A percentile compares a stretch with the other conserved stretches of the same genome.
These are phyloP conservation scores for Rhynchotus rufescens DNA, from an alignment of 2,797 vertebrate species.

Conservation along the genomic window DNA sequence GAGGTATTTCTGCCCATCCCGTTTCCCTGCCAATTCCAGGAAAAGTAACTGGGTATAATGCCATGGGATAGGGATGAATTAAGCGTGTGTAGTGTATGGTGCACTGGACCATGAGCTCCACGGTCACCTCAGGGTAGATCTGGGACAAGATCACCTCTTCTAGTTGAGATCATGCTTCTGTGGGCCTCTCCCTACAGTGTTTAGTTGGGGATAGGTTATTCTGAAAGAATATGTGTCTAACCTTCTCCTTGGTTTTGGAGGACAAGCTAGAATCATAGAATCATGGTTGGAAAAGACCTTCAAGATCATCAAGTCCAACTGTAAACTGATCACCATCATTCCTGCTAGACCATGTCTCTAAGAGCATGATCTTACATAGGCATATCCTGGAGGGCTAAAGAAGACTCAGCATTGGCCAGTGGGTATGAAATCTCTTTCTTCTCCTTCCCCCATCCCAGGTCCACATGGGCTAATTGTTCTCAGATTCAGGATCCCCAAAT, in stretches of 20 bases:
- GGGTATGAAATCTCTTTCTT: background rate
- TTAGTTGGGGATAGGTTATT: background rate
- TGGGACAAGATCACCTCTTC: accelerated
- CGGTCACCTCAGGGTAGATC: background rate
- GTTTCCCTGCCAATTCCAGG: background rate
- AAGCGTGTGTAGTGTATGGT: background rate
- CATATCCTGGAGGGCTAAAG: background rate
- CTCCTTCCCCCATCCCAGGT: background rate
- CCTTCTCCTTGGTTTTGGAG: background rate
- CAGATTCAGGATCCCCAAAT: background rate
- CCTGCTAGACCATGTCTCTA: no score
- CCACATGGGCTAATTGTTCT: accelerated
- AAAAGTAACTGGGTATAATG: background rate
- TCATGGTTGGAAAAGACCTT: no score
- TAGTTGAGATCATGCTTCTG: background rate
- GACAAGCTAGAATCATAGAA: no score
- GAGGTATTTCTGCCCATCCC: background rate
- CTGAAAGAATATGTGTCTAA: background rate
- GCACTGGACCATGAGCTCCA: background rate
- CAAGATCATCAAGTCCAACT: no score
- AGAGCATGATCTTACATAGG: background rate
- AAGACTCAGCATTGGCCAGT: background rate
- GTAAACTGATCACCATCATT: no score
- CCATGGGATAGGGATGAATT: background rate
- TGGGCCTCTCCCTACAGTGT: background rate